Evolutionary conservation across 2,888 invertebrate genomes (phyloP).

Genomic region (Nomada goodeniana): DNA sequence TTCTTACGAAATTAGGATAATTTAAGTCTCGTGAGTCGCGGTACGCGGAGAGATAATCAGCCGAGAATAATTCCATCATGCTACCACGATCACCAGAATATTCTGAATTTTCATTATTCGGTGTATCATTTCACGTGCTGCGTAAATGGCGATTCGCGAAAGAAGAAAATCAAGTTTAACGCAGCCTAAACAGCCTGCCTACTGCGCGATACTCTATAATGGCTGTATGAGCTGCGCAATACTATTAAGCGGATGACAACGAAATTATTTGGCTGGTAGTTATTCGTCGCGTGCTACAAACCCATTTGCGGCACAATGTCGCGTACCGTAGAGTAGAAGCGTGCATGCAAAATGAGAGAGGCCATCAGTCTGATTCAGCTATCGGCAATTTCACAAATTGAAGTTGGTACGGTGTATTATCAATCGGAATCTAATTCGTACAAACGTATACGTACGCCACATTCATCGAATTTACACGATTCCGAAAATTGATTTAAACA

Average conservation of each 20-base stretch:
- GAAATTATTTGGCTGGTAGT: slow-evolving; percentile 70
- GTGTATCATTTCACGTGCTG: background rate
- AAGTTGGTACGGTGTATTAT: slow-evolving; percentile 45
- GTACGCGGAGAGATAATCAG: too few species aligned
- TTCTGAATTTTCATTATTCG: background rate
- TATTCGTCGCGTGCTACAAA: slow-evolving; percentile 65
- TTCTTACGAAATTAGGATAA: too few species aligned
- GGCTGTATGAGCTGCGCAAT: slow-evolving; percentile 41
- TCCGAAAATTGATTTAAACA: slow-evolving; percentile 14
- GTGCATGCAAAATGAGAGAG: slow-evolving; percentile 57
- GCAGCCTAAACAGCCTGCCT: slow-evolving; percentile 36
- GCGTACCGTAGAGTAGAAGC: slow-evolving; percentile 35
- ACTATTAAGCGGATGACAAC: slow-evolving; percentile 67
- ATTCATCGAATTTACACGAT: slow-evolving; percentile 27
- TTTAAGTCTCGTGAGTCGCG: too few species aligned
- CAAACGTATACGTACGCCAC: slow-evolving; percentile 3
- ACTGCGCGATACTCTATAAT: slow-evolving; percentile 48
- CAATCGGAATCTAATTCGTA: slow-evolving; percentile 51
- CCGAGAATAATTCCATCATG: too few species aligned
- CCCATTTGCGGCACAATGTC: slow-evolving; percentile 55
- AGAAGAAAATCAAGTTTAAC: slow-evolving; percentile 55
- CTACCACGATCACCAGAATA: too few species aligned
- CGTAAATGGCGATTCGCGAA: slow-evolving; percentile 15
- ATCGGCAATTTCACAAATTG: slow-evolving; percentile 61
- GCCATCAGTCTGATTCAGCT: slow-evolving; percentile 61